Percentiles rank a stretch among this genome's conserved stretches.
Conservation (phyloP, 2,888 invertebrate species). For the Cataglyphis altisquamis region DNA sequence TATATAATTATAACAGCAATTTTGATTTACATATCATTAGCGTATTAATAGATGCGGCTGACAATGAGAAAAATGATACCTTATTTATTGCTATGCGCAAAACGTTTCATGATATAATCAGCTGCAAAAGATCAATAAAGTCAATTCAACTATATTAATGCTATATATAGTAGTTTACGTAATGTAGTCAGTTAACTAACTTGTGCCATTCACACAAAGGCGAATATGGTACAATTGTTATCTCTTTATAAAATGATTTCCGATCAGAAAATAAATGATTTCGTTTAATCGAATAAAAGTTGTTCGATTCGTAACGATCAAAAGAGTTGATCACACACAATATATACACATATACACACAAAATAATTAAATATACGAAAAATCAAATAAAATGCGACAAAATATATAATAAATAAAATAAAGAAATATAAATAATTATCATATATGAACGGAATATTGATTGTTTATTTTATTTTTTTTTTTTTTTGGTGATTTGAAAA, state of each 20-base stretch:
- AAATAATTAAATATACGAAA: neutral
- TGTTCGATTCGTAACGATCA: constrained; percentile 59
- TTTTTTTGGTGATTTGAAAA: neutral
- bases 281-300: constrained; percentile 53
- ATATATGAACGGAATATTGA: constrained; percentile 2
- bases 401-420: neutral
- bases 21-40: constrained; percentile 15
- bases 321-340: neutral
- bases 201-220: constrained; percentile 66
- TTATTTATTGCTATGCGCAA: constrained; percentile 36
- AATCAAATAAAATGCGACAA: neutral
- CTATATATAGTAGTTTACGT: constrained; percentile 53
- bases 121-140: constrained; percentile 20
- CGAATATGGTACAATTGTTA: constrained; percentile 72
- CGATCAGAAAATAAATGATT: constrained; percentile 31
- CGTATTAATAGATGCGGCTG: neutral
- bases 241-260: constrained; percentile 46
- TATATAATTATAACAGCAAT: constrained; percentile 21
- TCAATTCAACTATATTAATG: constrained; percentile 35
- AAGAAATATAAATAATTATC: neutral
- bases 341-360: neutral
- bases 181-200: constrained; percentile 60
- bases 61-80: neutral
- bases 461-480: neutral
- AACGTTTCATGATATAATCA: constrained; percentile 60